phyloP scores from a whole-genome alignment of 2,113 vertebrate genomes.

The Crocuta crocuta region DNA sequence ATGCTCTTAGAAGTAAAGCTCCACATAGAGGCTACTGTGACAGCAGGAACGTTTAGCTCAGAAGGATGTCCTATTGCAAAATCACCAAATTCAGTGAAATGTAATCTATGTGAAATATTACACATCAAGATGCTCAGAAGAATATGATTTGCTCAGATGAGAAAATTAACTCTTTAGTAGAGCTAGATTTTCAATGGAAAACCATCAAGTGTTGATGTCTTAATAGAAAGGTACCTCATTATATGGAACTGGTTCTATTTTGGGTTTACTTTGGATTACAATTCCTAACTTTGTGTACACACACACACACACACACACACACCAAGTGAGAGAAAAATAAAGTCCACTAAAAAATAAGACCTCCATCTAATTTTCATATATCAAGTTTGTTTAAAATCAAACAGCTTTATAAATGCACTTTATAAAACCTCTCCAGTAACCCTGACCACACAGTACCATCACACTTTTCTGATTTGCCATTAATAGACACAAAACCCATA shows the following conservation, averaged over 20 bases:
- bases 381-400: neutral
- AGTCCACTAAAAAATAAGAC: conserved; percentile 21
- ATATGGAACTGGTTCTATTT: neutral
- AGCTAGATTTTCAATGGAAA: neutral
- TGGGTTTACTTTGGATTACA: neutral
- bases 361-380: neutral
- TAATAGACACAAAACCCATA: neutral
- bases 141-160: neutral
- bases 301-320: neutral
- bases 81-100: neutral
- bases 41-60: neutral
- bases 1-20: neutral
- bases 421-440: neutral
- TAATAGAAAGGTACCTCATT: neutral
- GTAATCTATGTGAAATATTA: neutral
- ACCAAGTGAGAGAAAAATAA: accelerated
- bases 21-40: neutral
- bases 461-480: neutral
- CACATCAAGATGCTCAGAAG: neutral
- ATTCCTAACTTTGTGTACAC: neutral
- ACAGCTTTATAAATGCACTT: neutral
- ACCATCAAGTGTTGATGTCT: neutral
- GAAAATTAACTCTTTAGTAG: neutral
- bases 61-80: neutral
- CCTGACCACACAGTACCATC: neutral